Conservation (phyloP, 2,113 vertebrate genomes). For the Thamnophis sirtalis region DNA sequence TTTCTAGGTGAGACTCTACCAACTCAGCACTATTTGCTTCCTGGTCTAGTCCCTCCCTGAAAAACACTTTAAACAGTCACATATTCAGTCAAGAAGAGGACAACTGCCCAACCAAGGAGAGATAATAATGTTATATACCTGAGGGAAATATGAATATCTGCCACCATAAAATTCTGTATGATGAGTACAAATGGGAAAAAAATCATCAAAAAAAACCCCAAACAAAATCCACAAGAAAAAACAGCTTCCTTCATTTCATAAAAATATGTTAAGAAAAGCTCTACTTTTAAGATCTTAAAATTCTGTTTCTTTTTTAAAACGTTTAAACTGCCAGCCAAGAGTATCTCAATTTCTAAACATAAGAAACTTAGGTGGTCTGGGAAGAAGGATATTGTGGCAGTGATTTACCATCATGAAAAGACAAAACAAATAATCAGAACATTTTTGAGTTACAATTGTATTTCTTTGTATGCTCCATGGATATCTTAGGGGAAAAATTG, state of each 20-base stretch:
- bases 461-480: not conserved
- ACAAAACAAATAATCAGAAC: not conserved
- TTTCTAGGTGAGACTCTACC: not conserved
- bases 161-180: not conserved
- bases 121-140: too few relatives aligned
- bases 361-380: not conserved
- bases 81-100: not conserved
- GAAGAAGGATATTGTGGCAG: not conserved
- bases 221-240: not conserved
- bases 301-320: not conserved
- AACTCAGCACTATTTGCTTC: not conserved
- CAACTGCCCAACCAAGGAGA: not conserved
- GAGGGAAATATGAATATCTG: not conserved
- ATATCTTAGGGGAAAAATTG: not conserved
- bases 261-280: not conserved
- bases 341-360: not conserved
- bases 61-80: not conserved
- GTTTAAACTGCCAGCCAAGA: not conserved
- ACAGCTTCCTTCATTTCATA: not conserved
- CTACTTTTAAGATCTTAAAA: not conserved
- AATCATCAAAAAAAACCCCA: not conserved
- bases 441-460: not conserved
- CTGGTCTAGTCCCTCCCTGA: not conserved
- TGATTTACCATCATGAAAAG: not conserved
- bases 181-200: not conserved